Percentiles rank a stretch among this genome's conserved stretches.
Conservation (phyloP, 2,888 invertebrate genomes). For the Keiferia lycopersicella region DNA sequence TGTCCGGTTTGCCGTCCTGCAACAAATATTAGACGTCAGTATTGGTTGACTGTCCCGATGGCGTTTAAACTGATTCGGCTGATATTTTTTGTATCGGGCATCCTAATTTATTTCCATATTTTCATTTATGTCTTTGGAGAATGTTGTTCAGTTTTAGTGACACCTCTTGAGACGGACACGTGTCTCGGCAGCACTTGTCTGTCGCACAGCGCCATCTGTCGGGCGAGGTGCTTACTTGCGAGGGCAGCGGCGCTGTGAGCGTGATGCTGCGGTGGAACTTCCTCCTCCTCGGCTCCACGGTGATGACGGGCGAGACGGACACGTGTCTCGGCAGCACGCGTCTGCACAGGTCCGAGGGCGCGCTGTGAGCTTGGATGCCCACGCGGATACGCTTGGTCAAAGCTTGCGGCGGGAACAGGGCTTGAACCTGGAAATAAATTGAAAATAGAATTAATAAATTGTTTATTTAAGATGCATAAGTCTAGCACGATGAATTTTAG, state of each 20-base stretch:
- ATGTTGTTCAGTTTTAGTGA: too few species aligned
- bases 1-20: conserved; percentile 58
- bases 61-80: too few species aligned
- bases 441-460: neutral
- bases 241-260: conserved; percentile 93
- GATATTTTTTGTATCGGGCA: too few species aligned
- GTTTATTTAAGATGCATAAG: too few species aligned
- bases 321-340: conserved; percentile 97
- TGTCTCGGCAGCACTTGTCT: too few species aligned
- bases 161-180: too few species aligned
- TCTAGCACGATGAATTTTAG: too few species aligned
- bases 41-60: too few species aligned
- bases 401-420: conserved; percentile 95
- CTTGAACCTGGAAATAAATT: conserved; percentile 77
- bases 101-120: too few species aligned
- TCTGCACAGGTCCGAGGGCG: conserved; percentile 90
- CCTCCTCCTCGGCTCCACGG: conserved; percentile 97
- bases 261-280: conserved; percentile 99
- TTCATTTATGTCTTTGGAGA: too few species aligned
- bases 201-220: too few species aligned
- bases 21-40: neutral
- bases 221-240: too few species aligned
- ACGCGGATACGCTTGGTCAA: conserved; percentile 99
- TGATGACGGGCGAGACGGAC: conserved; percentile 98
- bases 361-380: conserved; percentile 98